Percentiles rank a stretch among this genome's conserved stretches.
Conservation (phyloP, 35 echinoderm and acorn worm species). For the Heliocidaris tuberculata region DNA sequence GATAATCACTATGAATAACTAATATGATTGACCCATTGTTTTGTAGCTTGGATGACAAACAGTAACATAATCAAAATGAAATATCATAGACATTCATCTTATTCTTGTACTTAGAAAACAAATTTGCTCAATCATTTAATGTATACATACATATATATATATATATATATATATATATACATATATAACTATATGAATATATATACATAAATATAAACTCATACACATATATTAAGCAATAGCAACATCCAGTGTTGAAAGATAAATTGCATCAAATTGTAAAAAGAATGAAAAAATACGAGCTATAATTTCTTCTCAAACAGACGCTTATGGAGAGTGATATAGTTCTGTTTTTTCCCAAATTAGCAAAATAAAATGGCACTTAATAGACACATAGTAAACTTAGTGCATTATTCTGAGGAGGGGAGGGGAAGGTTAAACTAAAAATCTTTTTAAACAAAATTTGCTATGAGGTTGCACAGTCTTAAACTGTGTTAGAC, state of each 20-base stretch:
- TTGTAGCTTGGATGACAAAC: constrained; percentile 37
- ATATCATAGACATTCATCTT: constrained; percentile 17
- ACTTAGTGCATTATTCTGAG: neutral
- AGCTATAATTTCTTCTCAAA: constrained; percentile 28
- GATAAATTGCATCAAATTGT: constrained; percentile 54
- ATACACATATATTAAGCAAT: neutral
- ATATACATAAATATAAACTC: constrained; percentile 19
- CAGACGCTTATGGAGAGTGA: constrained; percentile 25
- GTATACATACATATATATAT: neutral
- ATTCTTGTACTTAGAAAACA: neutral
- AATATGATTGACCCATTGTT: neutral
- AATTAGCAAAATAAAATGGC: constrained; percentile 53
- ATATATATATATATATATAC: constrained; percentile 2
- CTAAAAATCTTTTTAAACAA: neutral
- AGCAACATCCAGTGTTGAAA: constrained; percentile 49
- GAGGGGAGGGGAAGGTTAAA: neutral
- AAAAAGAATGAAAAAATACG: constrained; percentile 50
- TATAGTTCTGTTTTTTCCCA: constrained; percentile 5
- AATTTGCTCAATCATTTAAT: neutral
- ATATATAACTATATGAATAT: neutral
- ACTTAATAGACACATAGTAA: constrained; percentile 18
- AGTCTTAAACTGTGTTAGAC: neutral
- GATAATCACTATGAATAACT: constrained; percentile 48
- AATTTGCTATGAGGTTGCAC: neutral
- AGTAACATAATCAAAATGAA: constrained; percentile 20